phyloP scores from a whole-genome alignment of 2,113 vertebrate species.

The Microtus montanus region DNA sequence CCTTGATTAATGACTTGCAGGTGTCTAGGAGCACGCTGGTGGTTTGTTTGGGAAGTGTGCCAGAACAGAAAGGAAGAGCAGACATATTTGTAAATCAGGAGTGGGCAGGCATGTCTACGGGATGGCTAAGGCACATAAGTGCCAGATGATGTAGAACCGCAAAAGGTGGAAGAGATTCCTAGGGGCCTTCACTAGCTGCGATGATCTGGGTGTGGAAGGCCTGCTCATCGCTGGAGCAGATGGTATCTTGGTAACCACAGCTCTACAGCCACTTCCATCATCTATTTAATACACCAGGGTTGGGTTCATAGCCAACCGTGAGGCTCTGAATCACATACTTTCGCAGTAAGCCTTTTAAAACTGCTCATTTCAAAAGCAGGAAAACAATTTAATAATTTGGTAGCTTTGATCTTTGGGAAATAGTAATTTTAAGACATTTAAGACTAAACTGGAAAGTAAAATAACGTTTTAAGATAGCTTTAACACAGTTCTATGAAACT shows the following conservation, averaged over 20 bases:
- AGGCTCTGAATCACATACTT: conserved; percentile 35
- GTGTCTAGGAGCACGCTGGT: conserved; percentile 17
- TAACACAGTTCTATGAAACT: conserved; percentile 39
- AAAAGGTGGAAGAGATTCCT: conserved; percentile 9
- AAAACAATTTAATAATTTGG: conserved; percentile 38
- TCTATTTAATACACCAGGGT: conserved; percentile 41
- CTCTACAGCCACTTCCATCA: conserved; percentile 20
- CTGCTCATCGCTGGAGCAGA: conserved; percentile 3
- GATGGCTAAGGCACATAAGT: background rate
- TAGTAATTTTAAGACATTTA: conserved; percentile 52
- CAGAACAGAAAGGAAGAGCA: conserved; percentile 2
- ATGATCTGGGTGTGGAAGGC: conserved; percentile 29
- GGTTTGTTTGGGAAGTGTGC: conserved; percentile 13
- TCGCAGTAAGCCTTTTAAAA: conserved; percentile 17
- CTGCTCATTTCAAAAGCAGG: conserved; percentile 21
- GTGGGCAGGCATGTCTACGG: conserved; percentile 29
- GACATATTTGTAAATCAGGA: conserved; percentile 56
- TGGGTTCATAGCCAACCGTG: conserved; percentile 28
- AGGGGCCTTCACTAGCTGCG: background rate
- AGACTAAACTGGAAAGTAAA: conserved; percentile 63
- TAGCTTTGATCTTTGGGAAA: conserved; percentile 45
- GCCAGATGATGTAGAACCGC: background rate
- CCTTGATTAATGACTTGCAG: conserved; percentile 55
- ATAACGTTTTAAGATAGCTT: conserved; percentile 60
- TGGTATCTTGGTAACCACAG: conserved; percentile 15